Evolutionary conservation across 2,797 vertebrate genomes (phyloP).

Genomic region (Crenichthys baileyi): DNA sequence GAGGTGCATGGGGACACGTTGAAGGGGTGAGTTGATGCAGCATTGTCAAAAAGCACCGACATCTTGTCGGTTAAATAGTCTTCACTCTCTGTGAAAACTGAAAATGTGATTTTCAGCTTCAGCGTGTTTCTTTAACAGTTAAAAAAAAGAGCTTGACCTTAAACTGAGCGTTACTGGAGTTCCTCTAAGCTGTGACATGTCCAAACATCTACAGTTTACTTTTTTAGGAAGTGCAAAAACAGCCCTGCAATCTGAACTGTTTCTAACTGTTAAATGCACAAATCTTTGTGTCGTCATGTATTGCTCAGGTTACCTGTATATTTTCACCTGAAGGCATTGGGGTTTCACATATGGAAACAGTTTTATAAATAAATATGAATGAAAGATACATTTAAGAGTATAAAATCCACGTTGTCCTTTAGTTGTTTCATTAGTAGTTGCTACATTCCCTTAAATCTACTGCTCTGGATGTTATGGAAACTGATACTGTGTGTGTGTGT

Average conservation of each 20-base stretch:
- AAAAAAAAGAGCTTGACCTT: background rate
- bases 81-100: too few species aligned
- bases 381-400: too few species aligned
- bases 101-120: background rate
- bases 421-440: too few species aligned
- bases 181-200: background rate
- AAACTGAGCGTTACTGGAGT: background rate
- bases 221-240: background rate
- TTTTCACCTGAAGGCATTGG: background rate
- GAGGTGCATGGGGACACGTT: too few species aligned
- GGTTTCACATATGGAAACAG: too few species aligned
- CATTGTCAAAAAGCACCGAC: background rate
- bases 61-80: background rate
- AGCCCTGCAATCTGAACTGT: background rate
- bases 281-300: background rate
- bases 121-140: too few species aligned
- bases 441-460: too few species aligned
- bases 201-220: background rate
- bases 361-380: too few species aligned
- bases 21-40: background rate
- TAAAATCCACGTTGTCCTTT: too few species aligned
- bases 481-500: too few species aligned
- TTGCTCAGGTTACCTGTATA: background rate
- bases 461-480: too few species aligned
- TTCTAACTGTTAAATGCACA: background rate